These are phyloP conservation scores for Syngnathus scovelli DNA, from an alignment of 2,113 vertebrate species.

Conservation along the genomic window DNA sequence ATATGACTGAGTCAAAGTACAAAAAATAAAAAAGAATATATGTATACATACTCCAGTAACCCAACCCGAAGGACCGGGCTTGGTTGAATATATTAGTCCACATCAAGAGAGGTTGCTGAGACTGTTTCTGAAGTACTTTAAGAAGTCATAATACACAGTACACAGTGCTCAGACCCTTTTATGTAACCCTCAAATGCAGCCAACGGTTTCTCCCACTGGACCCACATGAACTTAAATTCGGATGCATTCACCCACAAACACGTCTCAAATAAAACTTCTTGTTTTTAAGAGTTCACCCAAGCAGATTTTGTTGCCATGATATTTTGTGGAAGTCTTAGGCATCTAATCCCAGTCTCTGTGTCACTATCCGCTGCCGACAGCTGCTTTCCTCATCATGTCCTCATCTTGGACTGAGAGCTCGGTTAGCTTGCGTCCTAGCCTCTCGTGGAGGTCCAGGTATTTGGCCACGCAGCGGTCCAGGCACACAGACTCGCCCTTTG, in stretches of 20 bases:
- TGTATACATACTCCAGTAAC: not conserved
- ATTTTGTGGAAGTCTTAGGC: not conserved
- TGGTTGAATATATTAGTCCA: not conserved
- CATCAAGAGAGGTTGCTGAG: conserved; percentile 10
- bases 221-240: conserved; percentile 5
- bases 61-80: not conserved
- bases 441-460: conserved; percentile 93
- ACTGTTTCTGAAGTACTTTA: not conserved
- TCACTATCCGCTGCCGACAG: conserved; percentile 66
- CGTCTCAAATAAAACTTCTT: not conserved
- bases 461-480: conserved; percentile 95
- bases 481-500: conserved; percentile 91
- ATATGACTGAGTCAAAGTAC: not conserved
- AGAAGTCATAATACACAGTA: not conserved
- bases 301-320: not conserved
- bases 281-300: conserved; percentile 3
- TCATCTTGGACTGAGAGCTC: conserved; percentile 93
- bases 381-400: conserved; percentile 84
- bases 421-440: conserved; percentile 88
- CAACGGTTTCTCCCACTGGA: conserved; percentile 20
- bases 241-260: not conserved
- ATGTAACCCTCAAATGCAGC: not conserved
- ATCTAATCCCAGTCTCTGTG: not conserved
- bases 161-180: conserved; percentile 2
- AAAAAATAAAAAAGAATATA: not conserved